Evolutionary conservation across 2,113 vertebrate species (phyloP).

Genomic region (Pimephales promelas): DNA sequence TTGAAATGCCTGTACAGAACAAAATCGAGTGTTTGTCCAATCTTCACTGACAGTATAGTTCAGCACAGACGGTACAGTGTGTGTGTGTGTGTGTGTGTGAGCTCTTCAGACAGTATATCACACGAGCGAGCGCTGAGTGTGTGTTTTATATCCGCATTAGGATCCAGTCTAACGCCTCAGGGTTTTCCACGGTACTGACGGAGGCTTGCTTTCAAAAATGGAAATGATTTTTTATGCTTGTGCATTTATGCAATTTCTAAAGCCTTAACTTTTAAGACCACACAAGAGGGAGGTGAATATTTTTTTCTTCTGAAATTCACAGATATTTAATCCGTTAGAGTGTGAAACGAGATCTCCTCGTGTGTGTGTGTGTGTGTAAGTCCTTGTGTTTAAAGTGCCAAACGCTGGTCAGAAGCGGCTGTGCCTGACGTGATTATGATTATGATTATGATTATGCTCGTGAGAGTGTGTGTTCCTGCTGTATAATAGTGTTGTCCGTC

Average conservation of each 20-base stretch:
- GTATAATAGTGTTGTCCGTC: no score
- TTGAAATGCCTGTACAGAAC: background rate
- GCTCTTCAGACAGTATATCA: no score
- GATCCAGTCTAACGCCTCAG: background rate
- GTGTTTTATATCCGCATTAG: background rate
- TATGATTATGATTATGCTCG: no score
- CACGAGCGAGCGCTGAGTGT: no score
- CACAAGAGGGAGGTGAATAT: background rate
- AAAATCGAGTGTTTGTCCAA: background rate
- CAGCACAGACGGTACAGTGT: no score
- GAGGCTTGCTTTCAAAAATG: background rate
- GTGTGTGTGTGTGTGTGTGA: no score
- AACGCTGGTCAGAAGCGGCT: background rate
- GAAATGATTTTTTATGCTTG: background rate
- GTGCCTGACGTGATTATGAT: background rate
- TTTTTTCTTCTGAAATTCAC: background rate
- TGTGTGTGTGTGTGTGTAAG: background rate
- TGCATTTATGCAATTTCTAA: slow-evolving; percentile 59
- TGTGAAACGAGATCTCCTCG: background rate
- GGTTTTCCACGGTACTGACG: background rate
- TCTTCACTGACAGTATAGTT: background rate
- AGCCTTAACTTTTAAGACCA: slow-evolving; percentile 54
- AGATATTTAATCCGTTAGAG: background rate
- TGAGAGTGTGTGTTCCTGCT: no score
- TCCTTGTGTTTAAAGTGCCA: slow-evolving; percentile 1